A percentile compares a stretch with the other conserved stretches of the same genome.
These are phyloP conservation scores for Poecilia latipinna DNA, from an alignment of 2,113 vertebrate genomes.

Conservation along the genomic window DNA sequence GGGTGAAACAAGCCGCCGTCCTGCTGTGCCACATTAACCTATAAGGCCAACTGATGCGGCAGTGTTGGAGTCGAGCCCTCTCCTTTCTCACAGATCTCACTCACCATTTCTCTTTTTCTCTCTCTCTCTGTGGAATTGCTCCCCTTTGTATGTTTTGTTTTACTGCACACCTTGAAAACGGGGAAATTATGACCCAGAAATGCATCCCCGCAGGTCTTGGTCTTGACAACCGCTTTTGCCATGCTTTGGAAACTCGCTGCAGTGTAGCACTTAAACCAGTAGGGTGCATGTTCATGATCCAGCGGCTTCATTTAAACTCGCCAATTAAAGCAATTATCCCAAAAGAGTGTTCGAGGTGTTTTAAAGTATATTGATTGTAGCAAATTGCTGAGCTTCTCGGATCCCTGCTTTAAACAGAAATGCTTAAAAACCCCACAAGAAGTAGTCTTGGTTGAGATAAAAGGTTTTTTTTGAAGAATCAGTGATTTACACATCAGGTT, in stretches of 20 bases:
- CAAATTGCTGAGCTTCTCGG: slow-evolving; percentile 31
- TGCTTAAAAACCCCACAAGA: background rate
- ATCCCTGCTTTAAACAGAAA: slow-evolving; percentile 9
- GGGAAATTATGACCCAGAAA: slow-evolving; percentile 58
- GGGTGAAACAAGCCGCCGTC: slow-evolving; percentile 45
- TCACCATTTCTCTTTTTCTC: slow-evolving; percentile 17
- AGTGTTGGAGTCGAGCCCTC: slow-evolving; percentile 34
- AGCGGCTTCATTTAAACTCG: slow-evolving; percentile 26
- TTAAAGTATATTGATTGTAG: slow-evolving; percentile 54
- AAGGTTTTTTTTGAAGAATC: background rate
- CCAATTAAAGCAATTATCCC: slow-evolving; percentile 61
- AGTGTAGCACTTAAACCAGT: slow-evolving; percentile 21
- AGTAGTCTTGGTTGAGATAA: background rate
- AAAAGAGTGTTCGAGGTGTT: slow-evolving; percentile 54
- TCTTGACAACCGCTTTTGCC: slow-evolving; percentile 20
- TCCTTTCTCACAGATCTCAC: slow-evolving; percentile 16
- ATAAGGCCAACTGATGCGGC: slow-evolving; percentile 52
- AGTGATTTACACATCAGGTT: background rate
- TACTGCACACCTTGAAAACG: slow-evolving; percentile 32
- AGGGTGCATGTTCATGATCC: slow-evolving; percentile 11
- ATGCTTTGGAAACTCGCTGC: slow-evolving; percentile 25
- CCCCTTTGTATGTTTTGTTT: slow-evolving; percentile 41
- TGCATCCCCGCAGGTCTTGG: slow-evolving; percentile 17
- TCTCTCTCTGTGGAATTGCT: slow-evolving; percentile 30
- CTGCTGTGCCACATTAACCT: slow-evolving; percentile 68